Evolutionary conservation across 2,888 invertebrate genomes (phyloP).

Genomic region (Hofmannophila pseudospretella): DNA sequence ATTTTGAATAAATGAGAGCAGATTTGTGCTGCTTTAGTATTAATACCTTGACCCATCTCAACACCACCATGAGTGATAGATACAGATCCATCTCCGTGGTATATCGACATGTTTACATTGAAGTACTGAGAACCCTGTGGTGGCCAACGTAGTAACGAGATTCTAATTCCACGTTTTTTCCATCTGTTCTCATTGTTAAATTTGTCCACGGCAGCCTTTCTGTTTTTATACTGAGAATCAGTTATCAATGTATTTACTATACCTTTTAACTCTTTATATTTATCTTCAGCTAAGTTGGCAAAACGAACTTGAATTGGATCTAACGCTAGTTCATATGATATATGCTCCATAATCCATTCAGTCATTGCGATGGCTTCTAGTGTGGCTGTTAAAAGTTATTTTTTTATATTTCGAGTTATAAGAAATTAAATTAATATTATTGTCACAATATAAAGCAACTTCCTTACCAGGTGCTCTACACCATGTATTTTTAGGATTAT

Average conservation of each 20-base stretch:
- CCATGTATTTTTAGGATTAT: slow-evolving; percentile 45
- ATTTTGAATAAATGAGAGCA: slow-evolving; percentile 82
- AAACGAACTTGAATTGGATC: slow-evolving; percentile 72
- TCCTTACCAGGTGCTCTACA: slow-evolving; percentile 43
- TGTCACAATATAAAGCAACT: too few species aligned
- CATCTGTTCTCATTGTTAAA: slow-evolving; percentile 82
- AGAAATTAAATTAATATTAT: background rate
- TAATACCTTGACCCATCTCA: slow-evolving; percentile 87
- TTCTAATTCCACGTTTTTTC: slow-evolving; percentile 79
- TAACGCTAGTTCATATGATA: slow-evolving; percentile 61
- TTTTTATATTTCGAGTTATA: too few species aligned
- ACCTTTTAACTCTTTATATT: slow-evolving; percentile 48
- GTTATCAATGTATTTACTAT: slow-evolving; percentile 63
- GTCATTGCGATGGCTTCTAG: slow-evolving; percentile 26
- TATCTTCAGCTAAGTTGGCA: slow-evolving; percentile 33
- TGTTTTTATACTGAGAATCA: slow-evolving; percentile 52
- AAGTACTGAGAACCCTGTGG: slow-evolving; percentile 70
- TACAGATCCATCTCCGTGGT: slow-evolving; percentile 81
- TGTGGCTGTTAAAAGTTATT: slow-evolving; percentile 23
- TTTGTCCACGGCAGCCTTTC: slow-evolving; percentile 51
- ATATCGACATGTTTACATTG: slow-evolving; percentile 78
- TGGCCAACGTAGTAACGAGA: slow-evolving; percentile 65
- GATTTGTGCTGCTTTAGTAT: slow-evolving; percentile 86
- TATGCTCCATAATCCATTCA: slow-evolving; percentile 80
- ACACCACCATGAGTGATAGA: slow-evolving; percentile 81